Base-by-base conservation (phyloP, 1,140 invertebrate genomes). In the Thalassaphorura encarpata region DNA sequence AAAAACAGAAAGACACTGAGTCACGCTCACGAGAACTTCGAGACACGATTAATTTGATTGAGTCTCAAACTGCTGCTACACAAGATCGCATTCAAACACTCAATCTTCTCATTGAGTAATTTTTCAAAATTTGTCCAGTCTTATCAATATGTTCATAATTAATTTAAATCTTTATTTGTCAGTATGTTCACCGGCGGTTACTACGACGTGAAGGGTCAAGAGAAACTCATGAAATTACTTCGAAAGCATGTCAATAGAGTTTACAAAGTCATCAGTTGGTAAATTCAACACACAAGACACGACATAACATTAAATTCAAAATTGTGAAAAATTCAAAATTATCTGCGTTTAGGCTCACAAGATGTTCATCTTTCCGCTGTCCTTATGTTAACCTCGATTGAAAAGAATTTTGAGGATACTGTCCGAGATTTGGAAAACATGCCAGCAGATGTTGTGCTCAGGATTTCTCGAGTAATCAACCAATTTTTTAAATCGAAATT, bases 391-490 rank as follows among this genome's bases (percentile, higher is more conserved):
- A 66, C 61, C 8, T 56, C 54, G 1, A 48, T 66, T 13, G 63
- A 66, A 41, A 66, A 63, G 43, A 56, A 63, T 26, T 66, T 66
- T 54, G 63, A 66, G 46, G 61, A 66, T 40, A 42, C 61, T 18
- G 52, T 66, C 15, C 42, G 50, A 40, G 62, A 58, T 33, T 50
- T 62, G 36, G 52, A 58, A 40, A 53, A 28, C 15, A 62, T 62
- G 55, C 60, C 60, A 1, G 26, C 29, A 21, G 60, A 62, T 4
- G 49, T 62, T 33, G 43, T 58, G 11, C n/a, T 39, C 18, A 52
- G 58, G 36, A 62, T 62, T 26, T 62, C 60, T 23, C 21, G 54
- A 29, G 60, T 61, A 54, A 43, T 15, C 31, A 43, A 13, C 3
- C 24, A 11, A 21, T 28, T 49, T 23, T 49, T 13, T 11, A 36